Percentiles rank a stretch among this genome's conserved stretches.
phyloP scores from a whole-genome alignment of 2,888 invertebrate species.

The Hypselothyrea guttata region DNA sequence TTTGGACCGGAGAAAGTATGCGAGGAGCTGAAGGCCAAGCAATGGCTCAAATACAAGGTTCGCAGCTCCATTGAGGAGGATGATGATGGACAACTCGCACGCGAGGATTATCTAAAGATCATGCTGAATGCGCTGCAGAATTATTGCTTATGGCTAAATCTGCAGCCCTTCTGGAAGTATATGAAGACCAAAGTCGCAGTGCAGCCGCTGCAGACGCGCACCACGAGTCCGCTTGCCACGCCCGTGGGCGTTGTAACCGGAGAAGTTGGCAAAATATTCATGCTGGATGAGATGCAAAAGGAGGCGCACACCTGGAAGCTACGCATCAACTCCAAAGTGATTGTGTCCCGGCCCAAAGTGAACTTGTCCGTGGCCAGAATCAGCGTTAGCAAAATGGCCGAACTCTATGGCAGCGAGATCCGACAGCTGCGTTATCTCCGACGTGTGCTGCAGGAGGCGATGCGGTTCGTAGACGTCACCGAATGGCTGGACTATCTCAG shows the following conservation, averaged over 20 bases:
- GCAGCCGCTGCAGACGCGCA: constrained; percentile 47
- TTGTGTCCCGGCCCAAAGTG: constrained; percentile 57
- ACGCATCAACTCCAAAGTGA: constrained; percentile 60
- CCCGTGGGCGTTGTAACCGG: constrained; percentile 50
- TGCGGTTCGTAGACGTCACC: constrained; percentile 26
- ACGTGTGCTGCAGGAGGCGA: constrained; percentile 29
- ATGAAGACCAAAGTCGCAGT: constrained; percentile 52
- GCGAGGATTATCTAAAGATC: constrained; percentile 75
- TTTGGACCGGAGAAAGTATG: constrained; percentile 75
- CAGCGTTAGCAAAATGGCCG: constrained; percentile 37
- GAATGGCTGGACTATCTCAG: constrained; percentile 51
- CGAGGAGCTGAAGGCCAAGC: constrained; percentile 68
- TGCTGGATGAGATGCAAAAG: constrained; percentile 56
- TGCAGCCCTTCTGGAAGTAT: constrained; percentile 61
- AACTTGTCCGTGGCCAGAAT: constrained; percentile 67
- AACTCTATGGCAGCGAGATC: constrained; percentile 46
- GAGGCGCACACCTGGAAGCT: constrained; percentile 57
- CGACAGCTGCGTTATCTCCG: constrained; percentile 49
- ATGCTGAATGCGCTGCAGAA: constrained; percentile 70
- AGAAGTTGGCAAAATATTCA: constrained; percentile 52
- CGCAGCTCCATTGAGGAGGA: constrained; percentile 40
- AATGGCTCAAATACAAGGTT: constrained; percentile 74
- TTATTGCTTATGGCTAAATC: constrained; percentile 74
- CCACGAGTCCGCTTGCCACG: constrained; percentile 51
- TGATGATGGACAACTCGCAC: constrained; percentile 56